Percentiles rank a stretch among this genome's conserved stretches.
Conservation (phyloP, 2,888 invertebrate genomes). For the Allophyes oxyacanthae region DNA sequence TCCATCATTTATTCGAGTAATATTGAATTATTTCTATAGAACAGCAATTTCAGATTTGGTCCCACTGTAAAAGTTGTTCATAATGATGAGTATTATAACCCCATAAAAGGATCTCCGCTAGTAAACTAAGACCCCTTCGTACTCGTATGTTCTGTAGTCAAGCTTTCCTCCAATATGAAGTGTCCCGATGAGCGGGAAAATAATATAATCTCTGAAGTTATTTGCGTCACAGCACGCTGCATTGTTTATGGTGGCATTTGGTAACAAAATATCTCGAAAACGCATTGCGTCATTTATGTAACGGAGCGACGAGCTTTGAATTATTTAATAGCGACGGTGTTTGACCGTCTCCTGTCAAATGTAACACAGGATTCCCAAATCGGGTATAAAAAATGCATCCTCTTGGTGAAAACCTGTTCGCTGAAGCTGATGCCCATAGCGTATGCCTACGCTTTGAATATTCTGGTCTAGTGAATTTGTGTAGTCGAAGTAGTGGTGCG, state of each 20-base stretch:
- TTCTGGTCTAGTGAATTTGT: conserved; percentile 43
- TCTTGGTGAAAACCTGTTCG: conserved; percentile 25
- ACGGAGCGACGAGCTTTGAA: conserved; percentile 63
- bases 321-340: conserved; percentile 54
- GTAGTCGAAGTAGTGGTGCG: conserved; percentile 60
- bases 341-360: conserved; percentile 27
- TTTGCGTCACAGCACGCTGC: conserved; percentile 30
- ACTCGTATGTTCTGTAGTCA: too few relatives aligned
- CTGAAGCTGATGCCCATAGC: conserved; percentile 22
- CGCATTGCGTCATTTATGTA: conserved; percentile 69
- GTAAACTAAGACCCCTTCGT: too few relatives aligned
- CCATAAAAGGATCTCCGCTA: too few relatives aligned
- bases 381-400: conserved; percentile 18
- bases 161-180: conserved; percentile 4
- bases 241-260: conserved; percentile 52
- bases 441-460: conserved; percentile 29
- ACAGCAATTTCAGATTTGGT: too few relatives aligned
- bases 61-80: too few relatives aligned
- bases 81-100: too few relatives aligned
- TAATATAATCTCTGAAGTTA: conserved; percentile 20
- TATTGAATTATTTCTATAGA: too few relatives aligned
- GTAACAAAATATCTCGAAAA: conserved; percentile 63
- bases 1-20: too few relatives aligned
- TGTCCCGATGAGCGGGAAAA: conserved; percentile 10
- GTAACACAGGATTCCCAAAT: conserved; percentile 26